Evolutionary conservation across 2,113 vertebrate genomes (phyloP).

Genomic region (Cebus imitator): DNA sequence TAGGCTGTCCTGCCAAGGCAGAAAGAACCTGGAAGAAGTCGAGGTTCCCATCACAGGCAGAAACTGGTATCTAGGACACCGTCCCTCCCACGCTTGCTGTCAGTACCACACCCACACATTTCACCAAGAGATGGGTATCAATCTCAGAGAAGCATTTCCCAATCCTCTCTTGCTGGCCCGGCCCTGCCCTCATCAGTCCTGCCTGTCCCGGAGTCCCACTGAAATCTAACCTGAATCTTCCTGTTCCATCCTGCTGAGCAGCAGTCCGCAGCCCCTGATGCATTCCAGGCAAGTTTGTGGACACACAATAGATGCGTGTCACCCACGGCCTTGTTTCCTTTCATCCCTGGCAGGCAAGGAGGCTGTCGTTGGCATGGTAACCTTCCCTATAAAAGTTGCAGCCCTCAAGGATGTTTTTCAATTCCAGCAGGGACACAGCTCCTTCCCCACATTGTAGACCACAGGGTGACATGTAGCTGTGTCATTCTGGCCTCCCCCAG

Average conservation of each 20-base stretch:
- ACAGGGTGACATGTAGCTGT: conserved; percentile 53
- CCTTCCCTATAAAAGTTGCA: conserved; percentile 70
- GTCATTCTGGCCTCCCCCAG: conserved; percentile 54
- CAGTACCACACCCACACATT: conserved; percentile 70
- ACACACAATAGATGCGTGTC: conserved; percentile 67
- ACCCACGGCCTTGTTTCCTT: conserved; percentile 70
- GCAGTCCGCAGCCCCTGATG: conserved; percentile 24
- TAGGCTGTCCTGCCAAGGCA: background rate
- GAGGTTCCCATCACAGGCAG: conserved; percentile 58
- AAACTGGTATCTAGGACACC: conserved; percentile 68
- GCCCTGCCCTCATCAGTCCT: conserved; percentile 20
- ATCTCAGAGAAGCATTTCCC: conserved; percentile 53
- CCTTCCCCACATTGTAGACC: conserved; percentile 31
- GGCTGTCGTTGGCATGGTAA: conserved; percentile 79
- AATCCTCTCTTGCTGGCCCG: background rate
- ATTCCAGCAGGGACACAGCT: conserved; percentile 54
- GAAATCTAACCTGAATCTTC: conserved; percentile 43
- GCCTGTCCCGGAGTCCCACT: conserved; percentile 15
- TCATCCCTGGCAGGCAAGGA: conserved; percentile 66
- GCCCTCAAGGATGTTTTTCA: conserved; percentile 72
- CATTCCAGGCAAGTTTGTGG: conserved; percentile 55
- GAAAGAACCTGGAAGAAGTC: conserved; percentile 40
- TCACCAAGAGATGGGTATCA: conserved; percentile 65
- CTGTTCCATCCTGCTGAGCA: background rate
- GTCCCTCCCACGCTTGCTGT: conserved; percentile 48